Evolutionary conservation across 2,797 vertebrate genomes (phyloP), one percentile per base, ranked within the genome.

Genomic region (Meriones psammophilus): DNA sequence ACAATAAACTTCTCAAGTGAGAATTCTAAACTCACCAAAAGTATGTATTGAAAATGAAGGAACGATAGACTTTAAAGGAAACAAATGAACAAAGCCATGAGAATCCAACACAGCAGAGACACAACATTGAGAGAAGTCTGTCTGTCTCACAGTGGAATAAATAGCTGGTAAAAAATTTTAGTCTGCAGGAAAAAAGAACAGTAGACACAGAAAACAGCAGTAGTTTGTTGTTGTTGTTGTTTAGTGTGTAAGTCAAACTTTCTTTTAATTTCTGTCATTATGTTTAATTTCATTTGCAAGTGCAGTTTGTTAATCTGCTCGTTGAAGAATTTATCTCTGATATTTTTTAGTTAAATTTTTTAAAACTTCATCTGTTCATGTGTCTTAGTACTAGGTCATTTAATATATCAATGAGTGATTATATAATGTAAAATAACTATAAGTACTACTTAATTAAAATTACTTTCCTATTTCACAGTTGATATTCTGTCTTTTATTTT

Each of bases 1-100:
- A 92, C 79, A 76, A 74, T 88, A 81, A 91, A 81, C 50, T 7
- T 84, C 36, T 89, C 81, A 42, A n/a, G 33, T 91, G 42, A 80
- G 42, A 91, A 77, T 77, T 83, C 78, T 60, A 68, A 95, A 68
- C 13, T 30, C 13, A 69, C 33, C 30, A 26, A 62, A 88, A 69
- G 46, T 56, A 28, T 54, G 62, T 50, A 69, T 83, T 24, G 81
- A 83, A 50, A 83, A 68, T 62, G 2, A 81, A 81, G 8, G 33
- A 46, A 7, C 22, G 20, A n/a, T 14, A 54, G 3, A 69, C 8
- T 84, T 64, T 42, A 1, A 4, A 80, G 30, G 28, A 60, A 68
- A 77, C 54, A 56, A 42, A 58, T 54, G n/a, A 79, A 60, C 66
- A 86, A 64, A 88, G 39, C 42, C 77, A 60, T 28, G 54, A 84